Evolutionary conservation across 2,888 invertebrate species (phyloP).

Genomic region (Drosophila lacicola): DNA sequence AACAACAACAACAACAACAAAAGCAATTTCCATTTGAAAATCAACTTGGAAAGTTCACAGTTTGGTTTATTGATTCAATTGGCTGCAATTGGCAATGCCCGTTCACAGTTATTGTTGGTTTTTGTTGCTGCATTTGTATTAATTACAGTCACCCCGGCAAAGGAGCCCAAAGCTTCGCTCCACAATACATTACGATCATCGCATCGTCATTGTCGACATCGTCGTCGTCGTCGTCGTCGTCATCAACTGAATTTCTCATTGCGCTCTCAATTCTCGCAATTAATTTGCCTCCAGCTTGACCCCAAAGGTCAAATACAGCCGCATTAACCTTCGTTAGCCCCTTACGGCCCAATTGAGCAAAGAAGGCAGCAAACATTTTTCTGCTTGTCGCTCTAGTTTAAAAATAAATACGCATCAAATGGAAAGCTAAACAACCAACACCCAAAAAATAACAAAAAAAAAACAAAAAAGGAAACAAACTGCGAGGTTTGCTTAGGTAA

Average conservation of each 20-base stretch:
- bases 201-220: conserved; percentile 2
- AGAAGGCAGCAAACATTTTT: conserved; percentile 32
- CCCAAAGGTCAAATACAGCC: conserved; percentile 80
- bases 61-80: conserved; percentile 74
- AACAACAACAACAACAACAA: conserved; percentile 19
- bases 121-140: conserved; percentile 28
- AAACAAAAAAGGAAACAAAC: neutral
- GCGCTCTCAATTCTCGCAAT: conserved; percentile 68
- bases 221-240: conserved; percentile 1
- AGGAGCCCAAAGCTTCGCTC: conserved; percentile 27
- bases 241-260: conserved; percentile 26
- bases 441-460: conserved; percentile 5
- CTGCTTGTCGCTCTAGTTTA: conserved; percentile 35
- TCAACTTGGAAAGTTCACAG: conserved; percentile 49
- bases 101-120: conserved; percentile 1
- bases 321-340: conserved; percentile 85
- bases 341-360: conserved; percentile 62
- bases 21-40: conserved; percentile 49
- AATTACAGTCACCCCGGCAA: conserved; percentile 54
- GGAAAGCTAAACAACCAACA: conserved; percentile 22
- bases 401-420: conserved; percentile 29
- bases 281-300: conserved; percentile 80
- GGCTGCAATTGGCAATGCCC: conserved; percentile 63
- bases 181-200: conserved; percentile 8
- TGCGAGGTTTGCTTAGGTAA: conserved; percentile 23